Evolutionary conservation across 2,797 vertebrate genomes (phyloP).

Genomic region (Setipinna tenuifilis): DNA sequence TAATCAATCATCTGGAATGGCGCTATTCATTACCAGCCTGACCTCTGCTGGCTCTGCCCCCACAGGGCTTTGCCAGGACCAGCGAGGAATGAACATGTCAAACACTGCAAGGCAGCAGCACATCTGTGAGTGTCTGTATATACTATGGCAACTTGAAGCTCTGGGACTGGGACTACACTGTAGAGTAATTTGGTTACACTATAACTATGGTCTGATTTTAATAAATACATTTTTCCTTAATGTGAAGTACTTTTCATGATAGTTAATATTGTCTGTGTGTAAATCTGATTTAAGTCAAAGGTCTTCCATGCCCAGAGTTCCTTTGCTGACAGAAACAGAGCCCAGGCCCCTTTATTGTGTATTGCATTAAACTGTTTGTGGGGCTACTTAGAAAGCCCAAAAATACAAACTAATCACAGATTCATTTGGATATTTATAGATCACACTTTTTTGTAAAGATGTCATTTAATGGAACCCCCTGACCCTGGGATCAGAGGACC

Average conservation of each 20-base stretch:
- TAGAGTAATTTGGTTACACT: not conserved
- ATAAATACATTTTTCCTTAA: not conserved
- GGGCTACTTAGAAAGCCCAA: too few relatives aligned
- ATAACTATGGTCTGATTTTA: not conserved
- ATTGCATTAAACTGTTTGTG: too few relatives aligned
- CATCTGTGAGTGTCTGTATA: not conserved
- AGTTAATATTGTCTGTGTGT: not conserved
- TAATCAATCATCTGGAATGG: slow-evolving; percentile 36
- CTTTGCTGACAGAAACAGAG: too few relatives aligned
- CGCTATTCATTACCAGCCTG: slow-evolving; percentile 34
- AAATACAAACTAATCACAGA: too few relatives aligned
- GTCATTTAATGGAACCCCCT: too few relatives aligned
- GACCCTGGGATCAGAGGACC: too few relatives aligned
- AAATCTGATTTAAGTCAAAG: not conserved
- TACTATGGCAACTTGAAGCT: not conserved
- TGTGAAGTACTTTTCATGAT: not conserved
- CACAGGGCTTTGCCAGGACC: not conserved
- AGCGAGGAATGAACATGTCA: not conserved
- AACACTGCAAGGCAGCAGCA: not conserved
- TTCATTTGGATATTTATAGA: too few relatives aligned
- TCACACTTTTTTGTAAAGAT: too few relatives aligned
- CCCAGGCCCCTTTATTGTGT: too few relatives aligned
- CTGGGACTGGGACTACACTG: not conserved
- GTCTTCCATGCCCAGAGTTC: too few relatives aligned
- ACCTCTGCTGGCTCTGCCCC: slow-evolving; percentile 27